Evolutionary conservation across 1,140 invertebrate species (phyloP), one percentile per base, ranked within the genome.

Genomic region (Macrocentrus cingulum): DNA sequence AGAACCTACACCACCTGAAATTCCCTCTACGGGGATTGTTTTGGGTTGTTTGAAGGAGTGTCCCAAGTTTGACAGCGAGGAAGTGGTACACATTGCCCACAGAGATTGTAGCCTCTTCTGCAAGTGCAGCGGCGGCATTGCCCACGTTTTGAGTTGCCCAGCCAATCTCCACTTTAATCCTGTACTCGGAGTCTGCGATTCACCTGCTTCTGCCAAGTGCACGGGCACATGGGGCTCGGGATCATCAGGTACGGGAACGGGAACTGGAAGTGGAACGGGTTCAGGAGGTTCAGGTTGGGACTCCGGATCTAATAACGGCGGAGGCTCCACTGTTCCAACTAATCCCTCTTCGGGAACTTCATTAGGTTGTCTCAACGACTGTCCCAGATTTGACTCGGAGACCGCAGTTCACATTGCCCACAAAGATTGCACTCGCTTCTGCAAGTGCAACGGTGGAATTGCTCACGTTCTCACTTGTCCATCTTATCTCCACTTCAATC

Each of bases 81-180:
- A 11, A 4, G 58, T 50, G 7, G 11, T 64, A 23, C 62, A 67
- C 11, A 1, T 71, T 0, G 19, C 62, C 0, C 62, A 79, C 22
- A 56, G 60, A 13, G 60, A 70, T 20, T 76, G 73, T 34, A 59
- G 45, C 0, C 63, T 59, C 45, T 79, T 73, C 45, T 72, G 72
- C 42, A 70, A 63, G 7, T 80, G 79, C 41, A 41, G 25, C 15
- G 23, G 62, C 34, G 69, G 69, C 15, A 23, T 34, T 2, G 56
- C 63, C 0, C 44, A 63, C n/a, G 37, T 68, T 1, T 50, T 65
- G n/a, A 2, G 51, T 1, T 77, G 75, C 59, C 59, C 72, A 0
- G 29, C 42, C 0, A 70, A 66, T 1, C 63, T 81, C 1, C 63
- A 76, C 25, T 87, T 84, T 57, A 82, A 84, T 63, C 70, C 78